A percentile compares a stretch with the other conserved stretches of the same genome.
Conservation (phyloP, 1,140 invertebrate species). For the Tetramorium parvispinum region DNA sequence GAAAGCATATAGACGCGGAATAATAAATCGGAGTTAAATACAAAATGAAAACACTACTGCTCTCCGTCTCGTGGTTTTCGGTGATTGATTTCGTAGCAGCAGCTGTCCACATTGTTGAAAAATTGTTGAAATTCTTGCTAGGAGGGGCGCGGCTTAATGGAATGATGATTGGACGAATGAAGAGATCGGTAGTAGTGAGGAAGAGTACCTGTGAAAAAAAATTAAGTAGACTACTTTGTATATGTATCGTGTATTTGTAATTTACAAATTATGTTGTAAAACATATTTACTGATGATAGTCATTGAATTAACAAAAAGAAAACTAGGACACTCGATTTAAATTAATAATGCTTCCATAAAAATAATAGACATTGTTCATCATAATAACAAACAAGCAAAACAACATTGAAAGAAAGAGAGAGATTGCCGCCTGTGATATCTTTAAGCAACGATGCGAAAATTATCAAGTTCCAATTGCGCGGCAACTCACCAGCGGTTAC, state of each 20-base stretch:
- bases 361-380: neutral
- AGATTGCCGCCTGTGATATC: slow-evolving; percentile 32
- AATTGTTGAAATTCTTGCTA: slow-evolving; percentile 78
- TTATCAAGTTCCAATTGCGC: neutral
- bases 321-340: slow-evolving; percentile 15
- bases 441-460: neutral
- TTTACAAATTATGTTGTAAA: slow-evolving; percentile 29
- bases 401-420: neutral
- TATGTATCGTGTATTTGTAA: slow-evolving; percentile 7
- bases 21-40: slow-evolving; percentile 51
- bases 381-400: slow-evolving; percentile 3
- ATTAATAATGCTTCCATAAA: neutral
- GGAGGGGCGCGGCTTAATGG: slow-evolving; percentile 81
- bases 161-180: slow-evolving; percentile 83
- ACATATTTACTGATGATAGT: neutral
- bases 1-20: slow-evolving; percentile 50
- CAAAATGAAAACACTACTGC: slow-evolving; percentile 70
- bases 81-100: slow-evolving; percentile 76
- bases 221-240: neutral
- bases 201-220: slow-evolving; percentile 79
- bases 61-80: slow-evolving; percentile 74
- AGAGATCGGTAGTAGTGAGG: slow-evolving; percentile 79
- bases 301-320: neutral
- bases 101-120: slow-evolving; percentile 71
- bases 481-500: slow-evolving; percentile 83